Base-by-base conservation (phyloP, 1,140 invertebrate species). In the Penaeus chinensis region DNA sequence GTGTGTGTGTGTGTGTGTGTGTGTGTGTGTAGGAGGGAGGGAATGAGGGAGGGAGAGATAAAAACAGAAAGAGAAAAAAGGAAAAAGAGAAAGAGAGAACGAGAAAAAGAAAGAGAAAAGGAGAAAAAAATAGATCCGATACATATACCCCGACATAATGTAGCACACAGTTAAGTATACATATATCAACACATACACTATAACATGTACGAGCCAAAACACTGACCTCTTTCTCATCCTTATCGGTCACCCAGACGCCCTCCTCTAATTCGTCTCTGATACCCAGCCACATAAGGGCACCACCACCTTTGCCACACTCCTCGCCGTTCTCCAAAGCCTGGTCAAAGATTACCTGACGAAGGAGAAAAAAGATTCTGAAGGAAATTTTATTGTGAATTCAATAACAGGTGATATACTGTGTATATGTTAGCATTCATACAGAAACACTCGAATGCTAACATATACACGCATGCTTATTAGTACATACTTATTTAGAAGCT, bases 221-320 rank as follows among this genome's bases (percentile, higher is more conserved):
- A 81, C 79, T 61, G 60, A 81, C 79, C 5, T 62, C 62, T 8
- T 22, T 27, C 16, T 61, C 54, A 19, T 20, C 27, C 22, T 37
- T 81, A 2, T n/a, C n/a, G 3, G 27, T n/a, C n/a, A 5, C 24
- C 63, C 66, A 83, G 1, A 69, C 62, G 19, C 63, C 63, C 37
- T 66, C 66, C 10, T 42, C 19, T 0, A 7, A 0, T 20, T 83
- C 32, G n/a, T 87, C 80, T 13, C 65, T 77, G 54, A 87, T 87
- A 27, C 85, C 85, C 42, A 87, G 85, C 85, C 85, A 87, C 77
- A 74, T 82, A 47, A 87, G 85, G 3, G 85, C 20, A 1, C 80
- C 79, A 2, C 85, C 85, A 18, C 61, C 79, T 19, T 42, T 63
- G 24, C 65, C 24, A 37, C 85, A 87, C 54, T 37, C 3, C 16